phyloP scores from a whole-genome alignment of 2,888 invertebrate species.

The Corythucha ciliata region DNA sequence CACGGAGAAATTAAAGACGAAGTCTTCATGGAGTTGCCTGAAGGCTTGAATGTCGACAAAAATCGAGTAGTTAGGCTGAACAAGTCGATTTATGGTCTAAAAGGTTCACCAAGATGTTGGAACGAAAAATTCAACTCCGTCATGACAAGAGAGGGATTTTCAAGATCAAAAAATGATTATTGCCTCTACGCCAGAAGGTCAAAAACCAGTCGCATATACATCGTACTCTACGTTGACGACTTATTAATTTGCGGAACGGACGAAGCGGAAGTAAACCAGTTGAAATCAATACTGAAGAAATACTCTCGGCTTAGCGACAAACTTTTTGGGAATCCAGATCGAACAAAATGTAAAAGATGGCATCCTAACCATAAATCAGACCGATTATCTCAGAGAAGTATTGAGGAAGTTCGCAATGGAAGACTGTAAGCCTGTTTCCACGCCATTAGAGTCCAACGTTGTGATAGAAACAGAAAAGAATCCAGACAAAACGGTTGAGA shows the following conservation, averaged over 20 bases:
- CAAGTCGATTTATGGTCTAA: conserved; percentile 17
- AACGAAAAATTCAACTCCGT: conserved; percentile 13
- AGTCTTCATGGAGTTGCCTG: conserved; percentile 17
- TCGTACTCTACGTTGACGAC: conserved; percentile 19
- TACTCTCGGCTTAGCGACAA: too few relatives aligned
- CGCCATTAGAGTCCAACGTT: too few relatives aligned
- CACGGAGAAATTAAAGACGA: not conserved
- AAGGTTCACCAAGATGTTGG: conserved; percentile 16
- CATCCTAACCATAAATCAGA: too few relatives aligned
- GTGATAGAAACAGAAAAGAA: too few relatives aligned
- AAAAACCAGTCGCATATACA: conserved; percentile 9
- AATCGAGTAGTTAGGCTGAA: conserved; percentile 10
- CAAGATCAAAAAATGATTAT: conserved; percentile 9
- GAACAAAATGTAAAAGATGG: too few relatives aligned
- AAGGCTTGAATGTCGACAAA: not conserved
- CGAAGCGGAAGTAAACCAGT: too few relatives aligned
- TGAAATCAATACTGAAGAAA: too few relatives aligned
- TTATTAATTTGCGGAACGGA: conserved; percentile 14
- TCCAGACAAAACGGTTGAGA: too few relatives aligned
- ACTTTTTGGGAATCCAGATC: too few relatives aligned
- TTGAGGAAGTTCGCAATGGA: too few relatives aligned
- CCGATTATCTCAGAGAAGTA: too few relatives aligned
- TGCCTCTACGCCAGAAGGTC: conserved; percentile 16
- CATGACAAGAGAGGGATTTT: not conserved
- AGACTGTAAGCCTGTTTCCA: too few relatives aligned